Evolutionary conservation across 2,113 vertebrate genomes (phyloP).

Genomic region (Emydocephalus ijimae): DNA sequence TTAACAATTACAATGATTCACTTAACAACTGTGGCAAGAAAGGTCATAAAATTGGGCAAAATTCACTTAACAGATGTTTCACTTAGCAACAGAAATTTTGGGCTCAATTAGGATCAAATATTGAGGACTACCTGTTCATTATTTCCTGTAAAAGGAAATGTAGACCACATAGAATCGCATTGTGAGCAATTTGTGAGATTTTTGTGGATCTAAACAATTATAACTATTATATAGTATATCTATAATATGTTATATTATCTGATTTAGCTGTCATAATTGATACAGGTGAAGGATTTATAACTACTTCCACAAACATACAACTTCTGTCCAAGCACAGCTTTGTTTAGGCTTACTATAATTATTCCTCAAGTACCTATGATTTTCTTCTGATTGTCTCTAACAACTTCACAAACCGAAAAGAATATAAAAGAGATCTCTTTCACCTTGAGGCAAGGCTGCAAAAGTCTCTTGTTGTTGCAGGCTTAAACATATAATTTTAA

Average conservation of each 20-base stretch:
- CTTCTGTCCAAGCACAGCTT: neutral
- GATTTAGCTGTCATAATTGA: neutral
- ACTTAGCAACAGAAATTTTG: no score
- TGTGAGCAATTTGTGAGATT: neutral
- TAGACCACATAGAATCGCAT: neutral
- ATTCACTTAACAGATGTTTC: no score
- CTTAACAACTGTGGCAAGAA: no score
- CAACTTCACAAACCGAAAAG: neutral
- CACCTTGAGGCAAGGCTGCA: neutral
- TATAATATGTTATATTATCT: neutral
- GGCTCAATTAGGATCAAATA: no score
- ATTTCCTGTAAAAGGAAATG: neutral
- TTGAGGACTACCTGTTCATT: neutral
- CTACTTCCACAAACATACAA: neutral
- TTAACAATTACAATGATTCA: no score
- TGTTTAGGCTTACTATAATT: neutral
- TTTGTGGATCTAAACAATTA: neutral
- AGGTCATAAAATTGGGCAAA: no score
- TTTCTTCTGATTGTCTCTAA: neutral
- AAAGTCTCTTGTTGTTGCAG: neutral
- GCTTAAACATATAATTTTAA: neutral
- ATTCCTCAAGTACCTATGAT: neutral
- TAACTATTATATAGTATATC: neutral
- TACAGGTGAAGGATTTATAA: neutral
- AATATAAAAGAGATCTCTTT: neutral